Base-by-base conservation (phyloP, 2,888 invertebrate species). In the Nowickia ferox region DNA sequence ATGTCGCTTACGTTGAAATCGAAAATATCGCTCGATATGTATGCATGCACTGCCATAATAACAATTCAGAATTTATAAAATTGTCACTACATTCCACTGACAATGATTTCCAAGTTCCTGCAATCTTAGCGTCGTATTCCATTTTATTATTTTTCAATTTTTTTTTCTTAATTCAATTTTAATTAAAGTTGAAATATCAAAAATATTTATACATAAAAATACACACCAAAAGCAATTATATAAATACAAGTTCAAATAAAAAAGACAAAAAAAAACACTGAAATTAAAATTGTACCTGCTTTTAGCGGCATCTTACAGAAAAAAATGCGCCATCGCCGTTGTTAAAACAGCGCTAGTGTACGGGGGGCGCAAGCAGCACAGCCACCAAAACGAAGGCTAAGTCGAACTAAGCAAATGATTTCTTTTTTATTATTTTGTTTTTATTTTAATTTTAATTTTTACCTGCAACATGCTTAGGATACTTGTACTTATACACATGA, bases 281-380 rank as follows among this genome's bases (percentile, higher is more conserved):
- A 38, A 57, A 75, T 59, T 77, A 79, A 85, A 83, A 86, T 79
- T 87, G 69, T 87, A 85, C 84, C 87, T 85, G 85, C 85, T 74
- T 72, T 85, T 78, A 82, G 82, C 84, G 87, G 83, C 79, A 68
- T 77, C 71, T 84, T 71, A 30, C n/a, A 5, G 0, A 76, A 84
- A 71, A 72, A 30, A 66, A 59, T 68, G 68, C 10, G n/a, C 22
- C 30, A 69, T 19, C 9, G 38, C 30, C 61, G n/a, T 61, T 10
- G 22, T 42, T 57, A 42, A 19, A 51, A 57, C 76, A 48, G 9
- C 9, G 5, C 13, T 57, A 13, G 46, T 13, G 15, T 22, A 51
- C n/a, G 22, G 63, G 22, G 22, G 30, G 30, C 30, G 30, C 30
- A 30, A 9, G 48, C 13, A 42, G 9, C 38, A 53, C 48, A 44